These are phyloP conservation scores for Apis florea DNA, from an alignment of 1,140 invertebrate genomes.

Conservation along the genomic window DNA sequence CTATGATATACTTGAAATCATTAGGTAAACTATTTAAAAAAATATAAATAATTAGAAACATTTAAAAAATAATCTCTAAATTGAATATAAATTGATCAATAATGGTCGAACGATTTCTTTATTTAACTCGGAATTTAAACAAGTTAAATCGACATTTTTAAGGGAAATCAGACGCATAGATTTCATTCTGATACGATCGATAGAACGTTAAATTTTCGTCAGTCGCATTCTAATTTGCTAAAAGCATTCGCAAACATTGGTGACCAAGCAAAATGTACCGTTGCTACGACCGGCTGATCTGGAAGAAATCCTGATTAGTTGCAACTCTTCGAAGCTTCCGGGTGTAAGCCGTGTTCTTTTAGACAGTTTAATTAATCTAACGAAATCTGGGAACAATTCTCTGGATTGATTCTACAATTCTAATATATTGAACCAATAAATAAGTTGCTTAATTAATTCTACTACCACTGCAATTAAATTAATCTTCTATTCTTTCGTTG, in stretches of 20 bases:
- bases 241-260: slow-evolving; percentile 39
- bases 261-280: slow-evolving; percentile 35
- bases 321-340: slow-evolving; percentile 19
- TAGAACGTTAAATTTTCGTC: slow-evolving; percentile 16
- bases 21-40: too few species aligned
- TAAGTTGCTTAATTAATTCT: neutral
- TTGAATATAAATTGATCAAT: too few species aligned
- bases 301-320: slow-evolving; percentile 41
- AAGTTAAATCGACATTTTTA: neutral
- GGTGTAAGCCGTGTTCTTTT: slow-evolving; percentile 5
- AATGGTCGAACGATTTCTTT: too few species aligned
- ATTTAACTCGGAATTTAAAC: neutral
- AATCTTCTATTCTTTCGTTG: too few species aligned
- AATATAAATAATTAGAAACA: too few species aligned
- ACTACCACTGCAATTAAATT: neutral
- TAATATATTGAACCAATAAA: neutral
- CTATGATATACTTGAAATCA: too few species aligned
- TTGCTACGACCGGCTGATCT: neutral
- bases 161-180: neutral
- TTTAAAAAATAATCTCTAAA: too few species aligned
- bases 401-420: neutral
- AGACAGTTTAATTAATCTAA: slow-evolving; percentile 29
- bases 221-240: slow-evolving; percentile 49
- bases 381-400: neutral
- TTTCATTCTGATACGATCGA: neutral